Evolutionary conservation across 2,888 invertebrate species (phyloP), one percentile per base, ranked within the genome.

Genomic region (Acleris holmiana): DNA sequence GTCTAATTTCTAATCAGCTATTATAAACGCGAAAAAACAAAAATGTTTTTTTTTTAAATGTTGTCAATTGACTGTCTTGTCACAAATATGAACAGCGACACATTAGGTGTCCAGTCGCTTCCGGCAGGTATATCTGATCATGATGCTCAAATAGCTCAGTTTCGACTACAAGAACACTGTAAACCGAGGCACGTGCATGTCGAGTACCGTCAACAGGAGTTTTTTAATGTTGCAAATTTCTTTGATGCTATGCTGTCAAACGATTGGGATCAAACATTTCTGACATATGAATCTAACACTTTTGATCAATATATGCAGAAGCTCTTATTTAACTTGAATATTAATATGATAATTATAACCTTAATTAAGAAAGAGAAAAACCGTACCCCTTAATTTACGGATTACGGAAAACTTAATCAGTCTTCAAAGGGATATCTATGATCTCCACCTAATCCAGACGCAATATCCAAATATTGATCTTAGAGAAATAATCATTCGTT

Each of bases 391-490:
- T n/a, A n/a, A n/a, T n/a, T n/a, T n/a, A n/a, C 41, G 54, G 54
- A 54, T 54, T 5, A 10, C 54, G n/a, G n/a, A 54, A 54, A 21
- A 2, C 15, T 21, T 41, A 41, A 40, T 41, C 3, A 54, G 21
- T 15, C 21, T 54, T n/a, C 54, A 54, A n/a, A 8, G 21, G 15
- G 54, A 54, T 15, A 15, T 54, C 6, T 7, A 21, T 8, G 54
- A 54, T 21, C 19, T 54, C n/a, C 21, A 54, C 10, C 10, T 41
- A 7, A 13, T 54, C 7, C 41, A 21, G 7, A 54, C 2, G 5
- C 54, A 54, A 41, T 54, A 21, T n/a, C 54, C 21, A 41, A 19
- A 54, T n/a, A 54, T 54, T n/a, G n/a, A 54, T 5, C 21, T 54
- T n/a, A 21, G 41, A 41, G 54, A 54, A 17, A 51, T 13, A 4